Evolutionary conservation across 35 echinoderm and acorn worm species (phyloP), one percentile per base, ranked within the genome.

Genomic region (Ophioderma brevispina): DNA sequence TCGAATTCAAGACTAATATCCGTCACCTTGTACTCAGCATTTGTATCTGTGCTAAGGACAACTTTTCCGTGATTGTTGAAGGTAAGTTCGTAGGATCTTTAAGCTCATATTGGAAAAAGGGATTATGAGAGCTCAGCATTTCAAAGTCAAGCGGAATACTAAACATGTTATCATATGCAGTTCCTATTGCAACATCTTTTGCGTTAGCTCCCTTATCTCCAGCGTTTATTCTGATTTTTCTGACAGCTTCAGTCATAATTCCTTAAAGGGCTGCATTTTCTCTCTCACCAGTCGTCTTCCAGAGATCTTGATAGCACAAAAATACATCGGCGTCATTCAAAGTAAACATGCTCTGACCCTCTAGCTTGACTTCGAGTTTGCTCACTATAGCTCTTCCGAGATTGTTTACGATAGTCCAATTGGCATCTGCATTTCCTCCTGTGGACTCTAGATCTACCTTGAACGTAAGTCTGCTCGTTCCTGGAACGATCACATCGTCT

Each of bases 1-100:
- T 87, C 85, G 41, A 78, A 87, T 78, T 87, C 85, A 31, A 87
- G 34, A 78, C 35, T 36, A 15, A 77, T 87, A 21, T 11, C 8
- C 21, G 21, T 52, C 46, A 52, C n/a, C n/a, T n/a, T n/a, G n/a
- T 52, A 52, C 8, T 8, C 8, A 21, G 46, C 21, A 52, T 52
- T 52, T 11, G 8, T 52, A 52, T 52, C 21, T 52, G 46, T 52
- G 21, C 46, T 21, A 11, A 52, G 8, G 8, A 78, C 28, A 13
- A 78, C 76, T 10, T 35, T 28, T 10, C 76, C 34, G 76, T 78
- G 30, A 35, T 78, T 35, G 76, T 78, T 78, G 30, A 78, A 78
- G 8, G 76, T 78, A 8, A 78, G 13, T 78, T 78, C 76, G 28
- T 78, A 78, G 6, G n/a, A 35, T 78, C 76, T 13, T 35, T 35